Base-by-base conservation (phyloP, 2,888 invertebrate genomes). In the Kryphioiulus occultus region DNA sequence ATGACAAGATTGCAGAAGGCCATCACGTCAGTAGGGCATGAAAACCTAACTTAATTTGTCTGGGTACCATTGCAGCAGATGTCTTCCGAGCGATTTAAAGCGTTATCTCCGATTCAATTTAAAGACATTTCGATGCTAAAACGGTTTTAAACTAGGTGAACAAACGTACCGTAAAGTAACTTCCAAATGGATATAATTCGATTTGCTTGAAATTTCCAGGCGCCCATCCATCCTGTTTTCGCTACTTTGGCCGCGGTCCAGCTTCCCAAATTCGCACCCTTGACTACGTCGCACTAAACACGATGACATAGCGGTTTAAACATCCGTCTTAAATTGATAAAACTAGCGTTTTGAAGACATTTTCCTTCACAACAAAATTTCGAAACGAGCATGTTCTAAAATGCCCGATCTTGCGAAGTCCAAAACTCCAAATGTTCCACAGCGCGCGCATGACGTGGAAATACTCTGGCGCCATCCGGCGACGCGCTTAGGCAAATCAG, bases 71-170 rank as follows among this genome's bases (percentile, higher is more conserved):
- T 53, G 1, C 53, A 19, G 53, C 53, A 47, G 47, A 47, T 47
- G 1, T 47, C 42, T 53, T 53, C 53, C 53, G n/a, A n/a, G 53
- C 53, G 3, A 53, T 53, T 53, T 53, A 17, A n/a, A 10, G 12
- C 42, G 2, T n/a, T 68, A 22, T 1, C 68, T 26, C 1, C 19
- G 68, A 68, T 68, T 68, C 78, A 30, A 78, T 78, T 78, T 30
- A 78, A 78, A 78, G 30, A 15, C 78, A 78, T 78, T 78, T 78
- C 78, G 78, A 78, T 26, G 78, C 78, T 26, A 15, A 78, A 26
- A 30, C 78, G 22, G 15, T 30, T 78, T 78, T 10, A 30, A 78
- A 30, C 22, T 78, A 78, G 30, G 78, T 78, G 78, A 78, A 12
- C 12, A 30, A 78, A 78, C 78, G 78, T 59, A 59, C 59, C 22